A percentile compares a stretch with the other conserved stretches of the same genome.
phyloP scores from a whole-genome alignment of 2,888 invertebrate genomes.

The Trachelus troglodyta region DNA sequence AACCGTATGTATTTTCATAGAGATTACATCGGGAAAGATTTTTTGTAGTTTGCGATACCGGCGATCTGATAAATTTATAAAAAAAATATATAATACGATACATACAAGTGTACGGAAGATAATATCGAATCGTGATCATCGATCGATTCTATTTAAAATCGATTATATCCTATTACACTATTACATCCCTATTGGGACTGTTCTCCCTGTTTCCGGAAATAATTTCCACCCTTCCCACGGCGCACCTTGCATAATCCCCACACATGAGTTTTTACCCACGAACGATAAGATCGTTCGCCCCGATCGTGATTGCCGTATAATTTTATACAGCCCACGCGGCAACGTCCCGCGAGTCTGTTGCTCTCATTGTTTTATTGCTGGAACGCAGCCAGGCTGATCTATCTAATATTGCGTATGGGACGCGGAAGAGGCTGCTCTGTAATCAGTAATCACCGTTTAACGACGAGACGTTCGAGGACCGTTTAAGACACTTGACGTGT shows the following conservation, averaged over 20 bases:
- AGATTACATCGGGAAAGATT: not conserved
- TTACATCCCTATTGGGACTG: not conserved
- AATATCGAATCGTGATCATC: not conserved
- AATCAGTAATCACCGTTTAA: constrained; percentile 35
- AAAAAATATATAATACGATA: not conserved
- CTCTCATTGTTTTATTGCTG: constrained; percentile 33
- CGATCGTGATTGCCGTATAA: constrained; percentile 43
- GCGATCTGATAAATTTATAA: not conserved
- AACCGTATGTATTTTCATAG: constrained; percentile 9
- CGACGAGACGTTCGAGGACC: not conserved
- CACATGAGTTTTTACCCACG: constrained; percentile 29
- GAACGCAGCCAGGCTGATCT: constrained; percentile 17
- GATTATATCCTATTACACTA: not conserved
- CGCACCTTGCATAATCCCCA: constrained; percentile 31
- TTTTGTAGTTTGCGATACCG: constrained; percentile 6
- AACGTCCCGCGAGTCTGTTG: constrained; percentile 13
- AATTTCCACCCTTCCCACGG: not conserved
- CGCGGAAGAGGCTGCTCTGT: constrained; percentile 36
- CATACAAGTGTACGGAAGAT: not conserved
- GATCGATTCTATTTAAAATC: not conserved
- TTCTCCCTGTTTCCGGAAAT: not conserved
- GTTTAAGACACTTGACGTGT: not conserved
- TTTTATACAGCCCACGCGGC: constrained; percentile 36
- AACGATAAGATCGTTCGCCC: constrained; percentile 39
- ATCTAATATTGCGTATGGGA: constrained; percentile 20